These are phyloP conservation scores for Chrysolina americana DNA, from an alignment of 2,888 invertebrate species.

Conservation along the genomic window DNA sequence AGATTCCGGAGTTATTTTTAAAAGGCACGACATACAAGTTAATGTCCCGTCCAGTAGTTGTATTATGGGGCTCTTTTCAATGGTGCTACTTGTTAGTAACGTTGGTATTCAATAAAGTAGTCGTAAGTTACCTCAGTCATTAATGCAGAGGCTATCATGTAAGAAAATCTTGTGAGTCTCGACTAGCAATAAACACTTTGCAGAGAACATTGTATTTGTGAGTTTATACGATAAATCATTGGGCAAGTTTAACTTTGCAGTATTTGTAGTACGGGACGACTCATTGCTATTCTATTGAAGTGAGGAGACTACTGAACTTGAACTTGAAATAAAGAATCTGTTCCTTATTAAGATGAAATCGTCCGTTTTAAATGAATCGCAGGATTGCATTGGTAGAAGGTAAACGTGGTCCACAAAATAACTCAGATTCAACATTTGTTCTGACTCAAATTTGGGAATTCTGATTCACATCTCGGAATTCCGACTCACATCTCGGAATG, in stretches of 20 bases:
- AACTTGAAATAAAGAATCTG: neutral
- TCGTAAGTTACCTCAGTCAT: slow-evolving; percentile 3
- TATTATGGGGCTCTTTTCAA: slow-evolving; percentile 9
- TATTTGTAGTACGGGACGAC: slow-evolving; percentile 9
- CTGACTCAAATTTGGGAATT: too few species aligned
- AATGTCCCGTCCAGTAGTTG: slow-evolving; percentile 7
- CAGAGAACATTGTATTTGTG: slow-evolving; percentile 12
- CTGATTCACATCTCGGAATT: too few species aligned
- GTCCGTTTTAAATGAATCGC: neutral
- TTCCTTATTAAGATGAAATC: neutral
- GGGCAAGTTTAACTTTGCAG: slow-evolving; percentile 1
- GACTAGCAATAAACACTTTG: slow-evolving; percentile 32
- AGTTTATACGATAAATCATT: slow-evolving; percentile 26
- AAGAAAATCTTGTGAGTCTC: slow-evolving; percentile 25
- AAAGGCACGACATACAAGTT: slow-evolving; percentile 18
- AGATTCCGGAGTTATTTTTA: slow-evolving; percentile 11
- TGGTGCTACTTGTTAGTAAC: slow-evolving; percentile 20
- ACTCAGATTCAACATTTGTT: too few species aligned
- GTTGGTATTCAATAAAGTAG: slow-evolving; percentile 22
- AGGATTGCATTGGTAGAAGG: neutral
- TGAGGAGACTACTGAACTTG: slow-evolving; percentile 26
- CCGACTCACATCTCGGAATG: too few species aligned
- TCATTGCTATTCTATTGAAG: slow-evolving; percentile 28
- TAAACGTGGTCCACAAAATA: too few species aligned
- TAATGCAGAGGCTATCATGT: slow-evolving; percentile 22